phyloP scores from a whole-genome alignment of 1,140 invertebrate species.

The Venustaconcha ellipsiformis region DNA sequence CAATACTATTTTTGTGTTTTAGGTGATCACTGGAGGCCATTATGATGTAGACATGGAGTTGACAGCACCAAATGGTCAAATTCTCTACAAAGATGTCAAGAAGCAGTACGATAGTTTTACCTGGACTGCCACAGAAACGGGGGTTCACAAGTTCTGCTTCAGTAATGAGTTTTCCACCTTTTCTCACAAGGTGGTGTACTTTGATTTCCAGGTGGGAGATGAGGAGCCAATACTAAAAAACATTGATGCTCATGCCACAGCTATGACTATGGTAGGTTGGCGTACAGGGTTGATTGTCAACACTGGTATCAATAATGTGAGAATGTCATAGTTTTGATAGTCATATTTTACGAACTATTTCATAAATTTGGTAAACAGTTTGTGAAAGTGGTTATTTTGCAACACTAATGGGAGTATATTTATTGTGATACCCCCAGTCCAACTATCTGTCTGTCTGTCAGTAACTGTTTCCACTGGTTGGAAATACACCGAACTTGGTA shows the following conservation, averaged over 20 bases:
- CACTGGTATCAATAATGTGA: background rate
- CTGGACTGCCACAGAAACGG: constrained; percentile 82
- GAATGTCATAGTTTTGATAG: background rate
- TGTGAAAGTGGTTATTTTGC: background rate
- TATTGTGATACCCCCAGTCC: too few relatives aligned
- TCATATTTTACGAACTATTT: background rate
- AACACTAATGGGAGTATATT: background rate
- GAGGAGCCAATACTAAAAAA: constrained; percentile 86
- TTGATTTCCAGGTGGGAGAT: constrained; percentile 97
- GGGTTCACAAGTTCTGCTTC: constrained; percentile 91
- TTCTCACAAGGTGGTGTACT: constrained; percentile 99
- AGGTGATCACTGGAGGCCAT: constrained; percentile 99
- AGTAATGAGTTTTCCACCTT: constrained; percentile 99
- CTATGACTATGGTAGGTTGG: constrained; percentile 88
- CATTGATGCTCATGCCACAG: constrained; percentile 82
- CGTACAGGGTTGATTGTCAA: background rate
- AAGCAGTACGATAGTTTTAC: constrained; percentile 94
- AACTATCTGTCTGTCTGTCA: too few relatives aligned
- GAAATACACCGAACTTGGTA: too few relatives aligned
- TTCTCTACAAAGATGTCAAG: constrained; percentile 93
- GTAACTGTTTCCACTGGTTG: too few relatives aligned
- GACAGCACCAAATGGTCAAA: constrained; percentile 87
- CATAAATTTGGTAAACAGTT: background rate
- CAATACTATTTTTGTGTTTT: constrained; percentile 19
- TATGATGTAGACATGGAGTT: constrained; percentile 98